A percentile compares a stretch with the other conserved stretches of the same genome.
Evolutionary conservation across 2,113 vertebrate species (phyloP).

Genomic region (Psettodes erumei): DNA sequence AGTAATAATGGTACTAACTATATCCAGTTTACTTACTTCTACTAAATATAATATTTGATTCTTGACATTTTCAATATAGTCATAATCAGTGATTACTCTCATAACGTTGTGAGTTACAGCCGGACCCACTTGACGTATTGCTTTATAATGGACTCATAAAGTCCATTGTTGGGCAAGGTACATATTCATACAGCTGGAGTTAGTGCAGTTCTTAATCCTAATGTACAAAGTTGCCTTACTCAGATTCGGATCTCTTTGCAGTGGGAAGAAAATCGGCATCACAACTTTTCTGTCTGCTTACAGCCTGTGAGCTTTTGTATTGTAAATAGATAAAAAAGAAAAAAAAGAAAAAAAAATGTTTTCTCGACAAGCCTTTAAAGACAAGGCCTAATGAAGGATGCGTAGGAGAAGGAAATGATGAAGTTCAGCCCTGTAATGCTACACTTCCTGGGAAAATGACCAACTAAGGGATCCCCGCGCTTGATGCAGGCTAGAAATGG

Average conservation of each 20-base stretch:
- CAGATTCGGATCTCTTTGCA: constrained; percentile 50
- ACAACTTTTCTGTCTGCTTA: constrained; percentile 37
- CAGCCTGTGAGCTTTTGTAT: constrained; percentile 55
- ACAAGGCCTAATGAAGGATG: not conserved
- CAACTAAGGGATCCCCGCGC: no score
- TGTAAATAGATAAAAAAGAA: constrained; percentile 40
- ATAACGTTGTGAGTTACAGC: not conserved
- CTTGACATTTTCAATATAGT: no score
- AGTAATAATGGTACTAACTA: not conserved
- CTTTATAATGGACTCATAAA: not conserved
- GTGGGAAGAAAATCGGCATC: constrained; percentile 30
- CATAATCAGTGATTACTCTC: no score
- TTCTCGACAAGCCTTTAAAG: constrained; percentile 31
- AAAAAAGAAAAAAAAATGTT: no score
- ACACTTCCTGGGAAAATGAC: no score
- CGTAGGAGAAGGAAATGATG: not conserved
- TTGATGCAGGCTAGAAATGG: no score
- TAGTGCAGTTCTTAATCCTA: not conserved
- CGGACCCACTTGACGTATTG: not conserved
- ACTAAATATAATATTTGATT: constrained; percentile 23
- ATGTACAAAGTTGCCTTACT: constrained; percentile 68
- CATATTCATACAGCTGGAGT: not conserved
- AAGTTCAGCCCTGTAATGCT: no score
- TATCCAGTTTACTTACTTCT: not conserved
- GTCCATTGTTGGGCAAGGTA: no score